Conservation (phyloP, 2,888 invertebrate species). For the Marasmarcha lunaedactyla region DNA sequence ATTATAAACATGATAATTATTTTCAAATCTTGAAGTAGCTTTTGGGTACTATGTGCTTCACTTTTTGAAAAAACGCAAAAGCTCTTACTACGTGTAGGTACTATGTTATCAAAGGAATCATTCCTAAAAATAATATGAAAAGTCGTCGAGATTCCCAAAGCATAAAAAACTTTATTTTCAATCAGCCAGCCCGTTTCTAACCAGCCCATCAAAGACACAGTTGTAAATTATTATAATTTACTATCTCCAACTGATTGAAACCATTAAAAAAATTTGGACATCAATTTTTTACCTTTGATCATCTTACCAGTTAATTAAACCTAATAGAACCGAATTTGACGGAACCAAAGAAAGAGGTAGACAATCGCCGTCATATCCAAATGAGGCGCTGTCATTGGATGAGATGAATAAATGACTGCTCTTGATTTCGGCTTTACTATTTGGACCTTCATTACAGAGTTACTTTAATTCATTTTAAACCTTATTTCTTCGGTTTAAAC, state of each 20-base stretch:
- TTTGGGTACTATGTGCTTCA: no score
- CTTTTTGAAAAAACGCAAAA: no score
- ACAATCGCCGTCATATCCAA: conserved; percentile 27
- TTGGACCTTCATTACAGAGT: no score
- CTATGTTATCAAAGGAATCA: no score
- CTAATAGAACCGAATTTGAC: neutral
- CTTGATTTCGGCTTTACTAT: neutral
- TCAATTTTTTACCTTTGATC: neutral
- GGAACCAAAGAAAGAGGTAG: conserved; percentile 11
- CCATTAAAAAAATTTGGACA: neutral
- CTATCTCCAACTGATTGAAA: neutral
- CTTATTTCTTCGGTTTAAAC: neutral
- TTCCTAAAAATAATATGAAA: no score
- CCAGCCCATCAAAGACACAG: neutral
- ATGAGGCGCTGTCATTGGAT: conserved; percentile 29
- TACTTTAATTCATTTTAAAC: neutral
- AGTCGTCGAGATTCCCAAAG: no score
- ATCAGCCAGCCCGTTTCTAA: no score
- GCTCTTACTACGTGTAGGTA: no score
- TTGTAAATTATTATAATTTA: conserved; percentile 1
- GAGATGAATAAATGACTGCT: conserved; percentile 22
- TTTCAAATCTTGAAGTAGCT: no score
- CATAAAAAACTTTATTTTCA: no score
- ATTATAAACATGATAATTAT: no score
- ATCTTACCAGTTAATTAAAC: neutral